phyloP scores from a whole-genome alignment of 2,797 vertebrate species.

The Monodelphis domestica region DNA sequence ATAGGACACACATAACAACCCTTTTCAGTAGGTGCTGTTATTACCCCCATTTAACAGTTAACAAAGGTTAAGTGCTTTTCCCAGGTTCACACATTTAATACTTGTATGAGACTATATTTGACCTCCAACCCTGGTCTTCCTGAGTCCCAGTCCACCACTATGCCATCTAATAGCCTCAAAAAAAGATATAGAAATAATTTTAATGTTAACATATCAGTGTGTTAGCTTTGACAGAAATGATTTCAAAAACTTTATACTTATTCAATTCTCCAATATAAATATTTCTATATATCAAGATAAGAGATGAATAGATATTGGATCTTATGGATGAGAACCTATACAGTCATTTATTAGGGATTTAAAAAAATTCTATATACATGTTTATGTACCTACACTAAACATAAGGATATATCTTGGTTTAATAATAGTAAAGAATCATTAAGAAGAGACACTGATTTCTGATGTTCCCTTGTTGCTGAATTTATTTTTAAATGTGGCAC shows the following conservation, averaged over 20 bases:
- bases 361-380: too few relatives aligned
- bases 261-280: slow-evolving; percentile 45
- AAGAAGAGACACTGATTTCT: not conserved
- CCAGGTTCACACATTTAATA: not conserved
- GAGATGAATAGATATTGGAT: not conserved
- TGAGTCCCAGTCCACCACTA: not conserved
- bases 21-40: too few relatives aligned
- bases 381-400: not conserved
- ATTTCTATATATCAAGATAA: slow-evolving; percentile 29
- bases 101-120: not conserved
- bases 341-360: too few relatives aligned
- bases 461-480: not conserved
- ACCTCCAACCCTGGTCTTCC: not conserved
- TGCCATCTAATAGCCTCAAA: not conserved
- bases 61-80: too few relatives aligned
- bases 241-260: slow-evolving; percentile 50
- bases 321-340: not conserved
- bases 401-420: not conserved
- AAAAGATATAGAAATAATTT: slow-evolving; percentile 31
- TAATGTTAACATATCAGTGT: slow-evolving; percentile 48
- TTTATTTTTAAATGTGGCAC: not conserved
- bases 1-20: too few relatives aligned
- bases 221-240: slow-evolving; percentile 60
- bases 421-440: slow-evolving; percentile 2
- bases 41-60: too few relatives aligned